A percentile compares a stretch with the other conserved stretches of the same genome.
Conservation (phyloP, 2,113 vertebrate species). For the Petrocephalus zakoni region DNA sequence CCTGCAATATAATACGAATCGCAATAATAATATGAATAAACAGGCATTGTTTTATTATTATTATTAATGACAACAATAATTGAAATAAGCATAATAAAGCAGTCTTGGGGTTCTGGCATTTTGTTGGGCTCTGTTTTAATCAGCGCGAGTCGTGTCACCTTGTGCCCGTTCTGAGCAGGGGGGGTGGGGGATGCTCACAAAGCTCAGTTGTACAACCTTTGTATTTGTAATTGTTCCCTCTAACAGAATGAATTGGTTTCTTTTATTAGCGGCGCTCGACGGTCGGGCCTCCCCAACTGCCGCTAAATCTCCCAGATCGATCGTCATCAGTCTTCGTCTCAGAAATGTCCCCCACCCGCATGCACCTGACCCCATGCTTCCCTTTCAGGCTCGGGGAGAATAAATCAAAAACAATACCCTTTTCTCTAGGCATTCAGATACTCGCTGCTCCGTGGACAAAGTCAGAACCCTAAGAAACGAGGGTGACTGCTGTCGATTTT, state of each 20-base stretch:
- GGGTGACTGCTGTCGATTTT: neutral
- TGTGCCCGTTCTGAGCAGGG: neutral
- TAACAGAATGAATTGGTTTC: neutral
- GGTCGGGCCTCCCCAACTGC: neutral
- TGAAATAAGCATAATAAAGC: neutral
- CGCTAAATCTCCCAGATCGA: neutral
- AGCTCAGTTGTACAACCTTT: neutral
- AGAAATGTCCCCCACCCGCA: neutral
- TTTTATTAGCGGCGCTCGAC: slow-evolving; percentile 1
- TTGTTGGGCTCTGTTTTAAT: neutral
- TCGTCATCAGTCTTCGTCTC: neutral
- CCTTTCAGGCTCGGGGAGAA: neutral
- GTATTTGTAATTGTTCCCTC: slow-evolving; percentile 11
- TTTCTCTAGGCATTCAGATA: neutral
- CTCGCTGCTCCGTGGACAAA: neutral
- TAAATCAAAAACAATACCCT: neutral
- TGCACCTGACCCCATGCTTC: neutral
- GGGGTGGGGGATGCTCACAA: neutral
- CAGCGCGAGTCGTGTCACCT: neutral
- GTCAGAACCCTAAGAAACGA: neutral
- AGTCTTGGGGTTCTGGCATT: neutral
- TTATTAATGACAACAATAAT: neutral
- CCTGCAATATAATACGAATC: neutral
- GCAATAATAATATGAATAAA: neutral
- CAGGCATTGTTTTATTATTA: neutral